Base-by-base conservation (phyloP, 2,113 vertebrate genomes). In the Brachyistius frenatus region DNA sequence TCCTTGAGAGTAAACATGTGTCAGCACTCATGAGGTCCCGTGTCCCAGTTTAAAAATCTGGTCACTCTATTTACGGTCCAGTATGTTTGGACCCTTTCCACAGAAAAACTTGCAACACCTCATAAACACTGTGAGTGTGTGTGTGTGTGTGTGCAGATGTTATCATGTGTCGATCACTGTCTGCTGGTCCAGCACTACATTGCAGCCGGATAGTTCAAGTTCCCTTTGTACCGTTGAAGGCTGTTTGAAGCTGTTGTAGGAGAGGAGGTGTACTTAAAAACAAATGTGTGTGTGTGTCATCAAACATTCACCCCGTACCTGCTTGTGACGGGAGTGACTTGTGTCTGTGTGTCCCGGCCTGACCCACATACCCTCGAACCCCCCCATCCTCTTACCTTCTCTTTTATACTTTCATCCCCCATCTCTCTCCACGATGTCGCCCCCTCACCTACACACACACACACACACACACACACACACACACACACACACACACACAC, bases 331-430 rank as follows among this genome's bases (percentile, higher is more conserved):
- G 32, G 55, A 36, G 14, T 73, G 73, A 71, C 9, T n/a, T 66
- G 60, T 84, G 71, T n/a, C 47, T 69, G 62, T 57, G 36, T 83
- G 90, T 88, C 86, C 86, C 9, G 32, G n/a, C 36, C 44, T 88
- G 84, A 93, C 88, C 88, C 77, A 55, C 33, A 63, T 41, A 47
- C 56, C 60, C 66, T 15, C 5, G 30, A 23, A 23, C 23, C 55
- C 32, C 55, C 55, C 61, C 16, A 5, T 33, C n/a, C 56, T 41
- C 15, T 66, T 53, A 39, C 58, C 55, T 78, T 36, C 63, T 39
- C 68, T 63, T 68, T 78, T 46, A 49, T 41, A 50, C 68, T 71
- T 63, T 67, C 79, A 65, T n/a, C 46, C 68, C 56, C 50, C 50
- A 31, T 62, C 71, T 58, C 75, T 83, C 47, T 47, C 58, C 16